These are phyloP conservation scores for Patagioenas fasciata DNA, from an alignment of 2,113 vertebrate genomes.

Conservation along the genomic window DNA sequence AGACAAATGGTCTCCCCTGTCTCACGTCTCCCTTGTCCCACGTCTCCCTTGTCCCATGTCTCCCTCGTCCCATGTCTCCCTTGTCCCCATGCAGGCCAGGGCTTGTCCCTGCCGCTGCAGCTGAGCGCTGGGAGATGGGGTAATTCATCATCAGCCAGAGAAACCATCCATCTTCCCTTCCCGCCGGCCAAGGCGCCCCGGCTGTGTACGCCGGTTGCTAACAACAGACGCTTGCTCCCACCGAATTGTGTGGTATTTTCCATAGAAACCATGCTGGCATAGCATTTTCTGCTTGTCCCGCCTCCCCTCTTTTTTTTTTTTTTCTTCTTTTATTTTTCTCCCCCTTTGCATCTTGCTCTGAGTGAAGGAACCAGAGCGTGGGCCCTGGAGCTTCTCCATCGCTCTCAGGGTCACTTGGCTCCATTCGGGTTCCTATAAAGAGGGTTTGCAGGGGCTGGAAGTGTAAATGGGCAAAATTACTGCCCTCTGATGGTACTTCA, in stretches of 20 bases:
- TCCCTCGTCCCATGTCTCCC: no score
- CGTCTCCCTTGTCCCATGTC: no score
- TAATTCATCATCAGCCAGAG: background rate
- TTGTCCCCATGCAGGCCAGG: rapidly evolving
- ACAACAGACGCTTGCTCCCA: background rate
- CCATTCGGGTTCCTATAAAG: rapidly evolving
- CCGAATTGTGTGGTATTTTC: background rate
- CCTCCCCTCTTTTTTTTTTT: background rate
- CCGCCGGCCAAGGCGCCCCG: background rate
- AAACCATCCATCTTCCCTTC: background rate
- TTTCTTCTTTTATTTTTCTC: background rate
- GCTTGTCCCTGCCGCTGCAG: background rate
- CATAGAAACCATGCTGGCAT: background rate
- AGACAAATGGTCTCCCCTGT: background rate
- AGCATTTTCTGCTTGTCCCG: background rate
- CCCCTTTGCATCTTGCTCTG: background rate
- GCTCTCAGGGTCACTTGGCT: rapidly evolving
- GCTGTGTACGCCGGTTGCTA: constrained; percentile 9
- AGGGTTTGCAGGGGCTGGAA: background rate
- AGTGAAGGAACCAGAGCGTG: background rate
- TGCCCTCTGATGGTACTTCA: background rate
- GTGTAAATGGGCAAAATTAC: background rate
- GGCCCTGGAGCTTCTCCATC: rapidly evolving
- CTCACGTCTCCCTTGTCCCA: no score
- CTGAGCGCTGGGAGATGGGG: background rate